A percentile compares a stretch with the other conserved stretches of the same genome.
phyloP scores from a whole-genome alignment of 2,797 vertebrate genomes.

The Picus viridis region DNA sequence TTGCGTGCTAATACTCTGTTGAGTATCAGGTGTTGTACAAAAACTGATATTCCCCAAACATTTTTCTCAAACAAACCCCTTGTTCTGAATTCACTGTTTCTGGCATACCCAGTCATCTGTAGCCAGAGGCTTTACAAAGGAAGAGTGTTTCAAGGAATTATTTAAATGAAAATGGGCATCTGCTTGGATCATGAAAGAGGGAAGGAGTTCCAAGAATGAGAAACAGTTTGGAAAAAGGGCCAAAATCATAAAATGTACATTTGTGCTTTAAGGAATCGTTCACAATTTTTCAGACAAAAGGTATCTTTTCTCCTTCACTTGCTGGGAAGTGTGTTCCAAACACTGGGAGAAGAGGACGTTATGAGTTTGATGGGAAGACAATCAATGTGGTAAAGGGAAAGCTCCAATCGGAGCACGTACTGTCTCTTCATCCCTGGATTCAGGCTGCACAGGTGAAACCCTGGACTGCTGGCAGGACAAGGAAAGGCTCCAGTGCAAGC shows the following conservation, averaged over 20 bases:
- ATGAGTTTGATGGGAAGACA: background rate
- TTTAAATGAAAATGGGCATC: conserved; percentile 58
- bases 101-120: conserved; percentile 64
- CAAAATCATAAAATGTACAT: conserved; percentile 57
- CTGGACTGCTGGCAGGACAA: background rate
- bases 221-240: conserved; percentile 20
- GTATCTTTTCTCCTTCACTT: rapidly evolving
- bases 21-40: conserved; percentile 45
- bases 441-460: rapidly evolving
- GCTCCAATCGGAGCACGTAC: background rate
- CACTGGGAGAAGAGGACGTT: background rate
- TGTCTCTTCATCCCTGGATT: background rate
- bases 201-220: conserved; percentile 59
- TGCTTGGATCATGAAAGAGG: conserved; percentile 55
- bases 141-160: conserved; percentile 51
- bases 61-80: conserved; percentile 62
- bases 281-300: background rate
- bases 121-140: conserved; percentile 49
- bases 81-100: conserved; percentile 50
- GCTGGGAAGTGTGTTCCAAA: rapidly evolving
- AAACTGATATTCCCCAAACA: conserved; percentile 58
- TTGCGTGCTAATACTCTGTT: conserved; percentile 29
- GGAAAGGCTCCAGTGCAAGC: background rate
- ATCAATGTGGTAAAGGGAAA: rapidly evolving
- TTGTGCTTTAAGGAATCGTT: background rate